Conservation (phyloP, 1,140 invertebrate genomes). For the Leguminivora glycinivorella region DNA sequence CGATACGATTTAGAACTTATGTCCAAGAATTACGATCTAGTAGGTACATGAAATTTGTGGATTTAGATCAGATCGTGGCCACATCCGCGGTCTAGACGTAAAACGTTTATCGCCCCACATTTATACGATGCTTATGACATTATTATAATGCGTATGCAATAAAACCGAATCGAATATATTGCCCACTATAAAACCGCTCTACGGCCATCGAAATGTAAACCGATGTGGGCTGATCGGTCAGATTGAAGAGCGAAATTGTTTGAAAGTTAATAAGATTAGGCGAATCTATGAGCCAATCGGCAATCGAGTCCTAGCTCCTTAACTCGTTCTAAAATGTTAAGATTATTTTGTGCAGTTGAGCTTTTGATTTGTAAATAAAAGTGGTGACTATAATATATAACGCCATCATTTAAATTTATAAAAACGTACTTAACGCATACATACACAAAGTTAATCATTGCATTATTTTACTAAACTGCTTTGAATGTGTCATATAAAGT, state of each 20-base stretch:
- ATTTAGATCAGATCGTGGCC: constrained; percentile 40
- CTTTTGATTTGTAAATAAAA: neutral
- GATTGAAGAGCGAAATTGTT: constrained; percentile 20
- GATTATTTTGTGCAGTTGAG: constrained; percentile 1
- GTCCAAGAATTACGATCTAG: neutral
- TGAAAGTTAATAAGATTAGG: neutral
- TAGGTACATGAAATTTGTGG: constrained; percentile 28
- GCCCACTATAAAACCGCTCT: constrained; percentile 47
- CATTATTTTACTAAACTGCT: neutral
- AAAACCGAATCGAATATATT: constrained; percentile 47
- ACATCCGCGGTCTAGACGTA: constrained; percentile 40
- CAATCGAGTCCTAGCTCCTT: constrained; percentile 3
- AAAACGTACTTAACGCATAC: neutral
- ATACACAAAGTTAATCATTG: neutral
- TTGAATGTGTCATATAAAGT: neutral
- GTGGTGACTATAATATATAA: neutral
- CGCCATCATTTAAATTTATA: neutral
- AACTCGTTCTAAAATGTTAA: neutral
- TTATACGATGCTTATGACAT: constrained; percentile 56
- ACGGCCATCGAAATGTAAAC: constrained; percentile 35
- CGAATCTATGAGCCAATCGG: neutral
- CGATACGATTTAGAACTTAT: neutral
- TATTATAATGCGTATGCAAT: constrained; percentile 57
- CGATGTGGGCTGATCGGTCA: constrained; percentile 7
- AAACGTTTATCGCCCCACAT: constrained; percentile 50